A percentile compares a stretch with the other conserved stretches of the same genome.
Evolutionary conservation across 2,797 vertebrate genomes (phyloP).

Genomic region (Enteromius anoplus): DNA sequence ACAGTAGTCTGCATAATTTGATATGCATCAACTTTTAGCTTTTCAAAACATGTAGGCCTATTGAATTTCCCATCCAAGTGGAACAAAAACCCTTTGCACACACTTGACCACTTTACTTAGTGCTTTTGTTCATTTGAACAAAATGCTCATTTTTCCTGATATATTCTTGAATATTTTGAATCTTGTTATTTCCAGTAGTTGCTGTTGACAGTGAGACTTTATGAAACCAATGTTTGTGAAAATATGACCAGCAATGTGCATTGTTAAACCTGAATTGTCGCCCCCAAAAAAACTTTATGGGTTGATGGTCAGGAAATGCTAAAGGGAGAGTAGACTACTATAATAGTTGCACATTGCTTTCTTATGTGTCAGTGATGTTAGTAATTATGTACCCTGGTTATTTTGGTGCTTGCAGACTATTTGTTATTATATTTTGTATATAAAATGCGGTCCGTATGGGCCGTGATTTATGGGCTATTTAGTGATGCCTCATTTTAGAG

Average conservation of each 20-base stretch:
- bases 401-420: constrained; percentile 2
- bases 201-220: background rate
- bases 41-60: background rate
- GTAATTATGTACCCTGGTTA: background rate
- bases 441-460: background rate
- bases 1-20: background rate
- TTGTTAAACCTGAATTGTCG: background rate
- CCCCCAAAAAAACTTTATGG: background rate
- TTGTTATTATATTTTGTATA: background rate
- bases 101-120: background rate
- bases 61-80: background rate
- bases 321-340: background rate
- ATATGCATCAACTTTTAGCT: background rate
- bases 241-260: background rate
- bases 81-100: background rate
- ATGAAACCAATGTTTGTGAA: background rate
- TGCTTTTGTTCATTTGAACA: background rate
- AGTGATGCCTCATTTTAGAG: background rate
- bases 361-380: background rate
- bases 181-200: background rate
- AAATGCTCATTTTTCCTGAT: background rate
- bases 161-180: background rate
- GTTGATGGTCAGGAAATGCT: background rate
- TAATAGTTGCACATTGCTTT: background rate
- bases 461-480: background rate